Evolutionary conservation across 2,797 vertebrate species (phyloP).

Genomic region (Thunnus albacares): DNA sequence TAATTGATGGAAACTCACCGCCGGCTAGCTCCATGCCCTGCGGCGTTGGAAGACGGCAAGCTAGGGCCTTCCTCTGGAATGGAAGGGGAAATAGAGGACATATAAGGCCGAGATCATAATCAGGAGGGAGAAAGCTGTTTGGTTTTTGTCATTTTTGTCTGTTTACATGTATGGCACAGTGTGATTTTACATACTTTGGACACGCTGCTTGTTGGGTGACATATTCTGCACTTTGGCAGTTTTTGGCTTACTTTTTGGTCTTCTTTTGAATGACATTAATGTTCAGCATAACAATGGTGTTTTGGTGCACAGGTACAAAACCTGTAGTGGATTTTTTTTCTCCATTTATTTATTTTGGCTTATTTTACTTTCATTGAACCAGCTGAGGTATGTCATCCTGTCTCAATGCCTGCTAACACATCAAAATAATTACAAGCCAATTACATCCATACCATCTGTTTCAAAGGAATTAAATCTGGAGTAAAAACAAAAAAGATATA

Average conservation of each 20-base stretch:
- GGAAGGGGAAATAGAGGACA: slow-evolving; percentile 86
- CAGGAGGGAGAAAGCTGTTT: slow-evolving; percentile 87
- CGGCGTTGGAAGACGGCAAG: slow-evolving; percentile 88
- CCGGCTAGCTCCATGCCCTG: slow-evolving; percentile 91
- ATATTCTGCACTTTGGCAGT: slow-evolving; percentile 39
- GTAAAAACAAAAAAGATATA: not conserved
- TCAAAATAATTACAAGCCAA: not conserved
- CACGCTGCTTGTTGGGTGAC: slow-evolving; percentile 47
- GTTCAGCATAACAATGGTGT: slow-evolving; percentile 23
- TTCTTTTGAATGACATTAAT: slow-evolving; percentile 24
- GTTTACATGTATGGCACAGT: slow-evolving; percentile 55
- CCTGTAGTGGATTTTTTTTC: slow-evolving; percentile 14
- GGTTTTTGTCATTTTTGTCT: slow-evolving; percentile 88
- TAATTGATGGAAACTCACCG: slow-evolving; percentile 98
- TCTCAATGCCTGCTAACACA: not conserved
- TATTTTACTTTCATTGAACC: slow-evolving; percentile 19
- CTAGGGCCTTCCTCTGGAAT: slow-evolving; percentile 84
- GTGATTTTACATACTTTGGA: slow-evolving; percentile 60
- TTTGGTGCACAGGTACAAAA: slow-evolving; percentile 28
- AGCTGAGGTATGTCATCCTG: not conserved
- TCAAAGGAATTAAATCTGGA: not conserved
- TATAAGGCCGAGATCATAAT: slow-evolving; percentile 92
- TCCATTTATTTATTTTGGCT: not conserved
- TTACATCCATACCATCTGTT: not conserved
- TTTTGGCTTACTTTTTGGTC: slow-evolving; percentile 40